phyloP scores from a whole-genome alignment of 2,888 invertebrate genomes.

The Hypsopygia costalis region DNA sequence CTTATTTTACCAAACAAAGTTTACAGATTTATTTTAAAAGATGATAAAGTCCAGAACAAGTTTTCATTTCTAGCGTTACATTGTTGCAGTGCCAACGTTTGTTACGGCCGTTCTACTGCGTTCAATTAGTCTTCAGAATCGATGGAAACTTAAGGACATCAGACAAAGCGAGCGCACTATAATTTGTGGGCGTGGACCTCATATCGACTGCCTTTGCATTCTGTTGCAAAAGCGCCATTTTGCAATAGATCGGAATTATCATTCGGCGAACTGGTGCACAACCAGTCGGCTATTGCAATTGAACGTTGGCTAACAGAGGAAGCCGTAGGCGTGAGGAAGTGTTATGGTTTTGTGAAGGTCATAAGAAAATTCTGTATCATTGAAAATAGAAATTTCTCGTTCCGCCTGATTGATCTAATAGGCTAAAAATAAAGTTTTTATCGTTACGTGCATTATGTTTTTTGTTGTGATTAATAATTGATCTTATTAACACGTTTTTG shows the following conservation, averaged over 20 bases:
- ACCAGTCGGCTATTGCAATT: constrained; percentile 51
- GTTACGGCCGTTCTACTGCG: not conserved
- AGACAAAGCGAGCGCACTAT: constrained; percentile 57
- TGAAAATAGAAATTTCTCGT: constrained; percentile 47
- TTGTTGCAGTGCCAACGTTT: no score
- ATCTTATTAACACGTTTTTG: no score
- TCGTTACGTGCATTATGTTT: constrained; percentile 1
- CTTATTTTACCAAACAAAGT: no score
- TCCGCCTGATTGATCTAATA: constrained; percentile 29
- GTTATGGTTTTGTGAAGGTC: constrained; percentile 61
- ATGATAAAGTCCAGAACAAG: no score
- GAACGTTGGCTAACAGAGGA: constrained; percentile 55
- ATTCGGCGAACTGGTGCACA: constrained; percentile 76
- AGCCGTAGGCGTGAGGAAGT: constrained; percentile 62
- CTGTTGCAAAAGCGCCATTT: constrained; percentile 61
- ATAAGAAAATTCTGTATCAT: constrained; percentile 43
- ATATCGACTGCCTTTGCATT: constrained; percentile 66
- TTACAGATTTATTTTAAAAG: no score
- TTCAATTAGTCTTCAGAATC: constrained; percentile 23
- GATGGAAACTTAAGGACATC: constrained; percentile 40
- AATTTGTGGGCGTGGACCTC: constrained; percentile 71
- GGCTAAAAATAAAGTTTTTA: not conserved
- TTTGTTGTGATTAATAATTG: no score
- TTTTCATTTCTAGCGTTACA: no score
- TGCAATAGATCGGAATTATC: constrained; percentile 77